Evolutionary conservation across 2,888 invertebrate genomes (phyloP).

Genomic region (Drosophila peninsularis): DNA sequence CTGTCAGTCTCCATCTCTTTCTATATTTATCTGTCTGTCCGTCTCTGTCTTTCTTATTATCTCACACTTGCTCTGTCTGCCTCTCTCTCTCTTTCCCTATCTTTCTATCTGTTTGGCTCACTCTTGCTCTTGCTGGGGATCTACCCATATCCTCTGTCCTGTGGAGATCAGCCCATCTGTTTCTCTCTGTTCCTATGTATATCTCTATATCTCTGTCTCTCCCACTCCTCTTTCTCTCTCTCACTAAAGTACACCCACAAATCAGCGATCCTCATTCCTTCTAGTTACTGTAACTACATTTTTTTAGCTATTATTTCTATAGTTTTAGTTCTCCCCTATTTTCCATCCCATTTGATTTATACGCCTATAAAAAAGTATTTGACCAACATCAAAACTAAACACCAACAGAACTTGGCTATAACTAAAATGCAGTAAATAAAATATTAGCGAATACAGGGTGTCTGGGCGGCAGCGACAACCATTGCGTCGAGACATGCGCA

Average conservation of each 20-base stretch:
- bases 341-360: background rate
- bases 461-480: background rate
- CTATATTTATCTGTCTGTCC: background rate
- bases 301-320: no score
- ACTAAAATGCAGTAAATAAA: conserved; percentile 6
- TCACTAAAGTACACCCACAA: background rate
- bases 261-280: background rate
- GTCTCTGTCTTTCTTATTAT: no score
- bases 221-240: no score
- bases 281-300: no score
- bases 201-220: background rate
- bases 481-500: conserved; percentile 56
- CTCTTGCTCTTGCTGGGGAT: no score
- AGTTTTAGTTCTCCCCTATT: background rate
- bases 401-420: background rate
- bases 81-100: background rate
- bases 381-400: background rate
- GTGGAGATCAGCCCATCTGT: no score
- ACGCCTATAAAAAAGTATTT: conserved; percentile 1
- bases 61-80: no score
- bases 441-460: conserved; percentile 49
- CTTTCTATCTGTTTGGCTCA: no score
- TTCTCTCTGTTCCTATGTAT: no score
- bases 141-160: no score
- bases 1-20: no score